Percentiles rank a stretch among this genome's conserved stretches.
Conservation (phyloP, 2,888 invertebrate genomes). For the Latrodectus hesperus region DNA sequence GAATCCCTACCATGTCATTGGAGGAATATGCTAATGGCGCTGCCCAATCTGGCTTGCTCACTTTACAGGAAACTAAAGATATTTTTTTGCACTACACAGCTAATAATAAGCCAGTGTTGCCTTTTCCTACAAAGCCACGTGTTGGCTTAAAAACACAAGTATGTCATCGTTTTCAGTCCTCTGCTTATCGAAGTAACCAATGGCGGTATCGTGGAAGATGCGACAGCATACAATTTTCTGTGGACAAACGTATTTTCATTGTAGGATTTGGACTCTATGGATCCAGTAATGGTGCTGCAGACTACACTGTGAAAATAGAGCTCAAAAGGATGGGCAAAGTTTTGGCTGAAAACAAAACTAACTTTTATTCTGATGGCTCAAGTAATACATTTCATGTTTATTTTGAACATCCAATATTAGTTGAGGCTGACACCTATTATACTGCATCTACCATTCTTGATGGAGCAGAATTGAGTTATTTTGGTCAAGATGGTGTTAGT, state of each 20-base stretch:
- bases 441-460: constrained; percentile 96
- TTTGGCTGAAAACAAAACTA: constrained; percentile 91
- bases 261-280: constrained; percentile 97
- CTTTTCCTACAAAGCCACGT: constrained; percentile 87
- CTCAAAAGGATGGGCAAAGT: constrained; percentile 90
- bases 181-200: constrained; percentile 96
- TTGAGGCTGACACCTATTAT: constrained; percentile 94
- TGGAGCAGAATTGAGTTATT: constrained; percentile 94
- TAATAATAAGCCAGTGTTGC: constrained; percentile 83
- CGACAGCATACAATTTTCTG: constrained; percentile 97
- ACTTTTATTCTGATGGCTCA: constrained; percentile 96
- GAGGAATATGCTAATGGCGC: constrained; percentile 96
- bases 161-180: constrained; percentile 96
- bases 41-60: constrained; percentile 92
- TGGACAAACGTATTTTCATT: constrained; percentile 95
- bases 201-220: constrained; percentile 97
- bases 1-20: constrained; percentile 94
- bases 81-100: constrained; percentile 97
- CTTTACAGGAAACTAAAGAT: constrained; percentile 94
- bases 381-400: constrained; percentile 95
- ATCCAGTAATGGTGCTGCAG: constrained; percentile 95
- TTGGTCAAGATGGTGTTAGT: constrained; percentile 96
- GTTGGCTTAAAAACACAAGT: constrained; percentile 93
- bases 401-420: constrained; percentile 83
- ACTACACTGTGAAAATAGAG: constrained; percentile 95